These are phyloP conservation scores for Cossypha heuglini DNA, from an alignment of 2,797 vertebrate genomes.

Conservation along the genomic window DNA sequence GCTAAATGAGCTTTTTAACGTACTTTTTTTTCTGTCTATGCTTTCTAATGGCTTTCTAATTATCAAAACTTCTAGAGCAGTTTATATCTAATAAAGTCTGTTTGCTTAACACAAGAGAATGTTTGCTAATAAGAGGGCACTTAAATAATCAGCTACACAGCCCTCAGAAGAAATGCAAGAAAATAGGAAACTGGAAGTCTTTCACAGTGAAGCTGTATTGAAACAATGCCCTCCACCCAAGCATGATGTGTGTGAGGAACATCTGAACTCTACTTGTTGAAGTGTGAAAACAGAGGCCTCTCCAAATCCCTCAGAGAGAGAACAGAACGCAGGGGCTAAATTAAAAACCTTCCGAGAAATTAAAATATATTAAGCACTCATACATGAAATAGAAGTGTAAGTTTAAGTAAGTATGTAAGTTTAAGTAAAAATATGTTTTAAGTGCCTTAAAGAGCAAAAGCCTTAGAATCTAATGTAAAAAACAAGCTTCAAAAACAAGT, in stretches of 20 bases:
- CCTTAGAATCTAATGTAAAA: too few relatives aligned
- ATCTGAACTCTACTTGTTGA: not conserved
- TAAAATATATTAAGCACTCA: too few relatives aligned
- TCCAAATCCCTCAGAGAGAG: too few relatives aligned
- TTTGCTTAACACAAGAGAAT: not conserved
- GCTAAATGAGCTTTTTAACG: not conserved
- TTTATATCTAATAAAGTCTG: not conserved
- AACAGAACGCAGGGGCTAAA: too few relatives aligned
- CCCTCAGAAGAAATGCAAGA: not conserved
- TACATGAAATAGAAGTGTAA: too few relatives aligned
- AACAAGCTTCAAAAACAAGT: too few relatives aligned
- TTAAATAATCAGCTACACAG: not conserved
- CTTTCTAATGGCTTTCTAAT: not conserved
- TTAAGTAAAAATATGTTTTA: too few relatives aligned
- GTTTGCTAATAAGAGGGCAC: not conserved
- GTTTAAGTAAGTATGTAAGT: too few relatives aligned
- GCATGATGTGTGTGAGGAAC: accelerated
- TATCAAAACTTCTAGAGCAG: not conserved
- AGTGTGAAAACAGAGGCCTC: too few relatives aligned
- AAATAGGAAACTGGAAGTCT: not conserved
- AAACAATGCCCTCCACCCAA: not conserved
- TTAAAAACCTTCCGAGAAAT: too few relatives aligned
- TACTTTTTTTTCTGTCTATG: not conserved
- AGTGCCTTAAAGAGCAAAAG: too few relatives aligned
- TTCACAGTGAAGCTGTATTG: not conserved